phyloP scores from a whole-genome alignment of 2,888 invertebrate species.

The Cryptosula pallasiana region DNA sequence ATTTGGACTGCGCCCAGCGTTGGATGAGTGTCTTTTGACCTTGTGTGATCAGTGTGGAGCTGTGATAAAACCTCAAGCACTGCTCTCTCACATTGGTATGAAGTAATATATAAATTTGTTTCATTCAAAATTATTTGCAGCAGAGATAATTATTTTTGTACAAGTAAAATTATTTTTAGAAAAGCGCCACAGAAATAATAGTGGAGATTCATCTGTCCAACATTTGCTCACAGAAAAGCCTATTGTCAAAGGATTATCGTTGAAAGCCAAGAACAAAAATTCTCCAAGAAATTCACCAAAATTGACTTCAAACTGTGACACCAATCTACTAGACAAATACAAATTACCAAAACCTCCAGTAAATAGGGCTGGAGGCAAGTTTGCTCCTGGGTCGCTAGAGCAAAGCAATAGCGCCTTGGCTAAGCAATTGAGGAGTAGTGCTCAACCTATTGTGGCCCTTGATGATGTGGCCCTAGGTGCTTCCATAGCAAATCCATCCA shows the following conservation, averaged over 20 bases:
- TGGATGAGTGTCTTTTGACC: conserved; percentile 18
- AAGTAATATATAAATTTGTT: neutral
- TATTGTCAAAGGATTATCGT: neutral
- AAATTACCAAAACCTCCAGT: conserved; percentile 16
- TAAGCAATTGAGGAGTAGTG: neutral
- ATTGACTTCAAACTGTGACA: neutral
- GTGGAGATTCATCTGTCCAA: neutral
- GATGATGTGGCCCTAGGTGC: neutral
- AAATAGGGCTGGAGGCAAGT: conserved; percentile 9
- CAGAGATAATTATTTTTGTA: no score
- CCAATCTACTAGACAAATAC: conserved; percentile 20
- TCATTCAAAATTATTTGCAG: neutral
- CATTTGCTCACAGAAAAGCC: conserved; percentile 20
- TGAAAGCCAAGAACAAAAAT: conserved; percentile 8
- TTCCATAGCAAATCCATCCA: neutral
- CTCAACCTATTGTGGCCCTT: conserved; percentile 9
- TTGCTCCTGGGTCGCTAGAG: conserved; percentile 15
- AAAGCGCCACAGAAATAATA: neutral
- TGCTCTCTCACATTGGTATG: conserved; percentile 16
- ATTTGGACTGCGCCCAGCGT: conserved; percentile 20
- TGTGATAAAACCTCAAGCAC: conserved; percentile 24
- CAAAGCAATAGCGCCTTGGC: conserved; percentile 10
- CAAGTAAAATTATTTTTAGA: no score
- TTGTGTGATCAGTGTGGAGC: conserved; percentile 20
- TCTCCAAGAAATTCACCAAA: conserved; percentile 19